Base-by-base conservation (phyloP, 2,113 vertebrate species). In the Zapus hudsonius region DNA sequence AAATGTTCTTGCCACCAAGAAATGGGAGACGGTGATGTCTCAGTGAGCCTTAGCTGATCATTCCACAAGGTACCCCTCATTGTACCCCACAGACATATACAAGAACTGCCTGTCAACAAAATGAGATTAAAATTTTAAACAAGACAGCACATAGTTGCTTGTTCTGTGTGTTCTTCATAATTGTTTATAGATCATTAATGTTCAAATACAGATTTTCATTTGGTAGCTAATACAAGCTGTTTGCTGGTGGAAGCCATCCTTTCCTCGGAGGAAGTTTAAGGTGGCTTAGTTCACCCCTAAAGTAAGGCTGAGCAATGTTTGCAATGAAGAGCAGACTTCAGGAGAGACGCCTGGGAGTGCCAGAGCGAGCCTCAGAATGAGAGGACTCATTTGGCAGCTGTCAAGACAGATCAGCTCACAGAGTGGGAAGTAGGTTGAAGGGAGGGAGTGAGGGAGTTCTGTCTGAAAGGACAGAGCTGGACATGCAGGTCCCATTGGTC, bases 321-420 rank as follows among this genome's bases (percentile, higher is more conserved):
- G 12, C 63, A 82, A 72, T 8, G 3, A 83, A 81, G 73, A 69
- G 36, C 57, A 15, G 57, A 86, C 20, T 61, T 52, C 23, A 81
- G 90, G 93, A 93, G 80, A 52, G 52, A 83, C 84, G 55, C 4
- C 27, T 57, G 63, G 17, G 64, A 38, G 40, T 42, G 59, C 84
- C 84, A 92, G 70, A 42, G 73, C 42, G 19, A 92, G 83, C 40
- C 66, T 88, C 38, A 15, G 84, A 93, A 78, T 36, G 55, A 84
- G 84, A 96, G 84, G 84, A 63, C 82, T 69, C 73, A 92, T 82
- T 63, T 72, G 89, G 95, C 91, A 91, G 84, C 95, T 89, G 91
- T 94, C 95, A 72, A 94, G 76, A 91, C 55, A 66, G 72, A 96
- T 96, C 84, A 95, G 52, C 42, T 89, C 91, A 84, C 2, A 22